Evolutionary conservation across 2,888 invertebrate species (phyloP).

Genomic region (Clunio marinus): DNA sequence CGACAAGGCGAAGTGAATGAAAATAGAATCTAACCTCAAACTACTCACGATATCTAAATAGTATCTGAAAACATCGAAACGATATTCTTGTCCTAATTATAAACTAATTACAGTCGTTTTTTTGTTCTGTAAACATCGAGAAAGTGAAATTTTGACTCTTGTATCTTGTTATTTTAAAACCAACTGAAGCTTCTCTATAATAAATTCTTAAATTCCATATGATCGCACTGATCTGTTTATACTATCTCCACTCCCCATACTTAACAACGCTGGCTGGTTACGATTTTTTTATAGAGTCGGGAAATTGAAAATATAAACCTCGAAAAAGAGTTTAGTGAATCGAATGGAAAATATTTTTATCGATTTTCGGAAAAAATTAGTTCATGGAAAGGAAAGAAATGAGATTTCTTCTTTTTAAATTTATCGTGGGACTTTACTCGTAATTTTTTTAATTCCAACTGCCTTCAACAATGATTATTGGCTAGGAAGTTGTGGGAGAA

Average conservation of each 20-base stretch:
- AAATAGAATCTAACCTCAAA: background rate
- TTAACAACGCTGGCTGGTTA: constrained; percentile 3
- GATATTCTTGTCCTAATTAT: constrained; percentile 29
- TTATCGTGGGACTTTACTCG: no score
- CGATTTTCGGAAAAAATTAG: constrained; percentile 20
- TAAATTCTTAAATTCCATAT: constrained; percentile 15
- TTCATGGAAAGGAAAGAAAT: constrained; percentile 4
- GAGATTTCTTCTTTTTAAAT: background rate
- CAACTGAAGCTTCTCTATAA: background rate
- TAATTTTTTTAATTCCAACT: no score
- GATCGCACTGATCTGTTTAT: constrained; percentile 13
- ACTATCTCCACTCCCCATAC: constrained; percentile 7
- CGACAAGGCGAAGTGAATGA: background rate
- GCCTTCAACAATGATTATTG: no score
- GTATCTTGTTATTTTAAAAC: constrained; percentile 24
- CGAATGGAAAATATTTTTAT: constrained; percentile 10
- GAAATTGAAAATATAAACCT: constrained; percentile 17
- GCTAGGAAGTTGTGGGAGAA: background rate
- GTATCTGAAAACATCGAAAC: background rate
- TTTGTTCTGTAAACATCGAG: constrained; percentile 7
- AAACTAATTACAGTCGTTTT: constrained; percentile 23
- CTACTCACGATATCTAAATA: background rate
- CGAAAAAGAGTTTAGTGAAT: background rate
- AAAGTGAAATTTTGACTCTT: background rate
- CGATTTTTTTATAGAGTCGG: constrained; percentile 16